These are phyloP conservation scores for Gymnobelideus leadbeateri DNA, from an alignment of 2,113 vertebrate genomes.

Conservation along the genomic window DNA sequence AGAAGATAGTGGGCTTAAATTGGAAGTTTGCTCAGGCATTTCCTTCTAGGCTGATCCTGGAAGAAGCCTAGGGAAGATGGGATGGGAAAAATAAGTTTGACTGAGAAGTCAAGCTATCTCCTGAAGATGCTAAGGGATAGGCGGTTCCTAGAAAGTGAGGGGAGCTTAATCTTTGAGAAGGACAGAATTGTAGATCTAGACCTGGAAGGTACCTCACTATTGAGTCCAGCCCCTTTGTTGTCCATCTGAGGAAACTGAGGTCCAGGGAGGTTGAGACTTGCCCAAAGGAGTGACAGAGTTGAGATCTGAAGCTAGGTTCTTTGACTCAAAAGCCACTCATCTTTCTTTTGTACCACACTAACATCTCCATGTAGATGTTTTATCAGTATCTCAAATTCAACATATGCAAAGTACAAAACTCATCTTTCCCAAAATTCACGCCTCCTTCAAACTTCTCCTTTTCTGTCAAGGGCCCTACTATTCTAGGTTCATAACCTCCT, in stretches of 20 bases:
- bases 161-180: neutral
- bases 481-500: neutral
- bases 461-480: neutral
- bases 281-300: neutral
- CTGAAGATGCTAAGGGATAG: too few species aligned
- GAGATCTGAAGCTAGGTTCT: neutral
- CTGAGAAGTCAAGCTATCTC: too few species aligned
- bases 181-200: neutral
- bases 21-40: neutral
- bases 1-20: neutral
- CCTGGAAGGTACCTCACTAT: neutral
- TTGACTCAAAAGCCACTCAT: neutral
- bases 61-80: too few species aligned
- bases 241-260: neutral
- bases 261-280: neutral
- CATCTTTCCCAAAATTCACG: neutral
- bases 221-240: neutral
- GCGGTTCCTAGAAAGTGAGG: neutral
- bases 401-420: neutral
- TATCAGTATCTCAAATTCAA: neutral
- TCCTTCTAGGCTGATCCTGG: too few species aligned
- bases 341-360: neutral
- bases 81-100: too few species aligned
- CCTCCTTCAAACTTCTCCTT: neutral
- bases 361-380: neutral